Percentiles rank a stretch among this genome's conserved stretches.
Evolutionary conservation across 2,113 vertebrate species (phyloP).

Genomic region (Oncorhynchus clarkii): DNA sequence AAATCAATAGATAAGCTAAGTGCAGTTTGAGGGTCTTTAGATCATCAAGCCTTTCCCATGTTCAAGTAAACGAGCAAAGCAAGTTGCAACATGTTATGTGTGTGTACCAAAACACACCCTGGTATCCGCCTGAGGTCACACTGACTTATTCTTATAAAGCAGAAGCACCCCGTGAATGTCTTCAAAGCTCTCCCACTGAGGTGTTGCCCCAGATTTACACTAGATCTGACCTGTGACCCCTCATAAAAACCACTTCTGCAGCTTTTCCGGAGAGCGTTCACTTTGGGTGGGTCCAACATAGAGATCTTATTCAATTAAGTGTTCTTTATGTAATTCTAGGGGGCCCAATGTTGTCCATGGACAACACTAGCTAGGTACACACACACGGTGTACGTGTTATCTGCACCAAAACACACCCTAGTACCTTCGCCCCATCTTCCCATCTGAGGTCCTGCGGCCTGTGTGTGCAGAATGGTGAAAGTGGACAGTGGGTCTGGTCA

Average conservation of each 20-base stretch:
- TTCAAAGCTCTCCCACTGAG: background rate
- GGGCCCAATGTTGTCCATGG: too few species aligned
- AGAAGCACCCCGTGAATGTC: background rate
- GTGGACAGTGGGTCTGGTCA: background rate
- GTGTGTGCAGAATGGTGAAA: too few species aligned
- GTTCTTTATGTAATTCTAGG: too few species aligned
- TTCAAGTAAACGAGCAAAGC: background rate
- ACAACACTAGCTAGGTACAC: too few species aligned
- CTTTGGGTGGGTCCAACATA: background rate
- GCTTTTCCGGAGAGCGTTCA: background rate
- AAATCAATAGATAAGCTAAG: background rate
- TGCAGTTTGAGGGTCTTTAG: background rate
- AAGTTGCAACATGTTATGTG: too few species aligned
- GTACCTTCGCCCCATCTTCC: background rate
- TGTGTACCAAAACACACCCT: background rate
- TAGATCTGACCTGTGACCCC: constrained; percentile 3
- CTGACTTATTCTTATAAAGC: constrained; percentile 23
- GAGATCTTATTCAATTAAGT: too few species aligned
- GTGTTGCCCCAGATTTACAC: background rate
- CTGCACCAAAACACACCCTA: too few species aligned
- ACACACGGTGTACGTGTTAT: too few species aligned
- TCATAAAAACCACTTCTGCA: background rate
- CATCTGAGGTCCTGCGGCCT: background rate
- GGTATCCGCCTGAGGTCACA: constrained; percentile 31
- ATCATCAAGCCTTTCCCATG: background rate